phyloP scores from a whole-genome alignment of 2,888 invertebrate species.

The Lapara coniferarum region DNA sequence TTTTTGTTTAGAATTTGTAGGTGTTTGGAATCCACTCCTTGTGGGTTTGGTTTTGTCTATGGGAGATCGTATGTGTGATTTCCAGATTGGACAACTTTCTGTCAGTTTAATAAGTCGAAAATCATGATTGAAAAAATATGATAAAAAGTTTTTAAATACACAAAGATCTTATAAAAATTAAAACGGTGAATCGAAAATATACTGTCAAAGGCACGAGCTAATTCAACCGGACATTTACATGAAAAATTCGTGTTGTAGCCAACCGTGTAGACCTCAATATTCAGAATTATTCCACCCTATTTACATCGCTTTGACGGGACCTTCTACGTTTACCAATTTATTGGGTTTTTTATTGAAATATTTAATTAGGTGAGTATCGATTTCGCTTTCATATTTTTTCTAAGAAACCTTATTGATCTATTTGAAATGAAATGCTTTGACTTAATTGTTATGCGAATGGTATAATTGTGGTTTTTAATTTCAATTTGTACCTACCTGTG shows the following conservation, averaged over 20 bases:
- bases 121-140: too few species aligned
- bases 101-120: too few species aligned
- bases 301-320: constrained; percentile 15
- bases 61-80: too few species aligned
- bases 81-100: too few species aligned
- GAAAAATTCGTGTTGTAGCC: not conserved
- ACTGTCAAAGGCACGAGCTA: not conserved
- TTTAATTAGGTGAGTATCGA: constrained; percentile 11
- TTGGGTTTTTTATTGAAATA: constrained; percentile 5
- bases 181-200: too few species aligned
- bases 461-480: too few species aligned
- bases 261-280: not conserved
- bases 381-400: not conserved
- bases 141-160: too few species aligned
- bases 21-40: not conserved
- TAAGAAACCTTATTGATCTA: not conserved
- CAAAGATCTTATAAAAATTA: too few species aligned
- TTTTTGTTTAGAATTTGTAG: not conserved
- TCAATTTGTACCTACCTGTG: too few species aligned
- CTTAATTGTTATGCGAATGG: too few species aligned
- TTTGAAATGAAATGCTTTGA: too few species aligned
- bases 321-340: constrained; percentile 19
- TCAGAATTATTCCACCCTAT: constrained; percentile 11
- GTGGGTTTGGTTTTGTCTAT: too few species aligned
- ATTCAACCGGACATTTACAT: not conserved